Conservation (phyloP, 2,888 invertebrate genomes). For the Patella ulyssiponensis region DNA sequence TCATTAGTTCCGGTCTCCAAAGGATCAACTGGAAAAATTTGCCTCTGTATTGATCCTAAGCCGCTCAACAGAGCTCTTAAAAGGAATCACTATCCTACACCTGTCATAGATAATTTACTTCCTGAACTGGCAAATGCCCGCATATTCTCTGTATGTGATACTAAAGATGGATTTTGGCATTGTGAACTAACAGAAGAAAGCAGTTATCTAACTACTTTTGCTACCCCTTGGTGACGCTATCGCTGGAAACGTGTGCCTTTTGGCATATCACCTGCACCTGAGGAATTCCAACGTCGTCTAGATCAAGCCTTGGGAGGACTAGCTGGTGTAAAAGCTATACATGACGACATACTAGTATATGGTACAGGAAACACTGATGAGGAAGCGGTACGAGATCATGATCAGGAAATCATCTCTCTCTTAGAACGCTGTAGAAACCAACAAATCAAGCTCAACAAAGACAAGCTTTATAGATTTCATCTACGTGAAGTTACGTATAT, state of each 20-base stretch:
- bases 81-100: constrained; percentile 27
- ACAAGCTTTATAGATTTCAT: constrained; percentile 29
- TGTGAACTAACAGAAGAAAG: constrained; percentile 28
- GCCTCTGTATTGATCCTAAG: constrained; percentile 39
- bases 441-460: constrained; percentile 29
- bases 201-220: constrained; percentile 39
- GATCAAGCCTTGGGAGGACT: constrained; percentile 26
- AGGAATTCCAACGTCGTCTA: constrained; percentile 38
- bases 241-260: too few relatives aligned
- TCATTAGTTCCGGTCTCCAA: constrained; percentile 32
- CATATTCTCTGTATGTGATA: constrained; percentile 23
- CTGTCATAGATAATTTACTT: constrained; percentile 22
- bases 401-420: too few relatives aligned
- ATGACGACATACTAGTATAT: constrained; percentile 35
- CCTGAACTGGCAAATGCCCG: too few relatives aligned
- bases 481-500: constrained; percentile 27
- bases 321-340: constrained; percentile 25
- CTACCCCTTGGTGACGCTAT: constrained; percentile 43
- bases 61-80: constrained; percentile 34
- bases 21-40: constrained; percentile 17
- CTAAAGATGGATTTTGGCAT: constrained; percentile 36
- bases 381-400: constrained; percentile 19
- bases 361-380: constrained; percentile 30
- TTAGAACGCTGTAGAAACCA: constrained; percentile 16
- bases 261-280: constrained; percentile 39